phyloP scores from a whole-genome alignment of 2,113 vertebrate genomes.

The Strix aluco region DNA sequence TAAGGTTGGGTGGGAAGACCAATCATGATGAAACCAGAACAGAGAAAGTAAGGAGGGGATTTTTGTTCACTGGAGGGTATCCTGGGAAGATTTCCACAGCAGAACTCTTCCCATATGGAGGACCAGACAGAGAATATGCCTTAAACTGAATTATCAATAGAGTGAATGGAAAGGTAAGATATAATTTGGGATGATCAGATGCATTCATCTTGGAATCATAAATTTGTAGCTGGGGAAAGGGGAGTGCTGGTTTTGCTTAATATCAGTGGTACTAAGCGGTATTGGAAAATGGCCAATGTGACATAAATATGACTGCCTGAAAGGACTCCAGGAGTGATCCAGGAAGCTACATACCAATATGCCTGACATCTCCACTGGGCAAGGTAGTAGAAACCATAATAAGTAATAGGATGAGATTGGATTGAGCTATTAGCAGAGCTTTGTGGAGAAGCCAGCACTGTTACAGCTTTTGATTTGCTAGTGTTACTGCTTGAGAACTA shows the following conservation, averaged over 20 bases:
- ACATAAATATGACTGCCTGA: neutral
- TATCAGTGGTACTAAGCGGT: neutral
- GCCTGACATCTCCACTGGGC: neutral
- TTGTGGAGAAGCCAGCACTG: neutral
- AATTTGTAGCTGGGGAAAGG: neutral
- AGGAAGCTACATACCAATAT: neutral
- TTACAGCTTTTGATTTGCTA: neutral
- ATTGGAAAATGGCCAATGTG: neutral
- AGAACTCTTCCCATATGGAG: neutral
- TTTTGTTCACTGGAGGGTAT: neutral
- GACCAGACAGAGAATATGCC: neutral
- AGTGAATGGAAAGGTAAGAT: neutral
- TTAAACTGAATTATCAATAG: neutral
- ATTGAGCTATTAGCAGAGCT: neutral
- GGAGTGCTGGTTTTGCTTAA: neutral
- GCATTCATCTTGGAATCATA: neutral
- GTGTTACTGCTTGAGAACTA: neutral
- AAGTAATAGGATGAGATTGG: neutral
- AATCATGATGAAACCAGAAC: neutral
- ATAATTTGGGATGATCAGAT: neutral
- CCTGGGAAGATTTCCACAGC: neutral
- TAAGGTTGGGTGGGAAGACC: neutral
- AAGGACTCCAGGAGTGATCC: neutral
- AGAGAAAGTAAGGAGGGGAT: neutral
- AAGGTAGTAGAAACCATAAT: neutral